These are phyloP conservation scores for Ficedula albicollis DNA, from an alignment of 2,797 vertebrate genomes.

Conservation along the genomic window DNA sequence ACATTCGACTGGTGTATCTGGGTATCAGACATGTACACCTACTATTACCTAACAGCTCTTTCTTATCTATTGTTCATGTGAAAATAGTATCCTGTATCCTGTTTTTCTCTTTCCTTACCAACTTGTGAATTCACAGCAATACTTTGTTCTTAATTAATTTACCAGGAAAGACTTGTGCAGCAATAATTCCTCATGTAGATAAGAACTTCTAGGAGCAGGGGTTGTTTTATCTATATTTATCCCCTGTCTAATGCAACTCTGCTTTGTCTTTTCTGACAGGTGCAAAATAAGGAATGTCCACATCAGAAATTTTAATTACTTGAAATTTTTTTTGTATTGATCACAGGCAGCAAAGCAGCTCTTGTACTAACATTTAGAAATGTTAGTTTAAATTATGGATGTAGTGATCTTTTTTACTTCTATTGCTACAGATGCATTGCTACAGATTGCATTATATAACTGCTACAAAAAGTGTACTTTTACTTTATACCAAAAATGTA, in stretches of 20 bases:
- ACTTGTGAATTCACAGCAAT: neutral
- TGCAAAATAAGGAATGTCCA: conserved; percentile 60
- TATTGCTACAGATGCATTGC: conserved; percentile 15
- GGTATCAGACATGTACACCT: neutral
- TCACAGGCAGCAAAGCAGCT: conserved; percentile 57
- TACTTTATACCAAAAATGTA: conserved; percentile 46
- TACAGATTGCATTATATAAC: neutral
- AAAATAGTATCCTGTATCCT: neutral
- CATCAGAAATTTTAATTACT: conserved; percentile 74
- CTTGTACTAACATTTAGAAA: conserved; percentile 72
- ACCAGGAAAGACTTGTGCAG: neutral
- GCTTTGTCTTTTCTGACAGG: conserved; percentile 50
- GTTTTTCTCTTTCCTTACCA: neutral
- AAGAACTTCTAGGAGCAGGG: neutral
- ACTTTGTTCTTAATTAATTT: conserved; percentile 8
- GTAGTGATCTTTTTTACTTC: conserved; percentile 35
- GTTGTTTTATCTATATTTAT: conserved; percentile 60
- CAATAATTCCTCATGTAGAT: neutral
- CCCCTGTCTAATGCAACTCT: conserved; percentile 1
- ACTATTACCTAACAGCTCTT: neutral
- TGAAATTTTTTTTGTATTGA: conserved; percentile 72
- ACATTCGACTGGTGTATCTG: neutral
- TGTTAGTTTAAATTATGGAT: conserved; percentile 68
- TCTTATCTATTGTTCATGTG: neutral
- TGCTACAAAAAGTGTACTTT: conserved; percentile 52